Percentiles rank a stretch among this genome's conserved stretches.
Conservation (phyloP, 2,113 vertebrate genomes). For the Mungos mungo region DNA sequence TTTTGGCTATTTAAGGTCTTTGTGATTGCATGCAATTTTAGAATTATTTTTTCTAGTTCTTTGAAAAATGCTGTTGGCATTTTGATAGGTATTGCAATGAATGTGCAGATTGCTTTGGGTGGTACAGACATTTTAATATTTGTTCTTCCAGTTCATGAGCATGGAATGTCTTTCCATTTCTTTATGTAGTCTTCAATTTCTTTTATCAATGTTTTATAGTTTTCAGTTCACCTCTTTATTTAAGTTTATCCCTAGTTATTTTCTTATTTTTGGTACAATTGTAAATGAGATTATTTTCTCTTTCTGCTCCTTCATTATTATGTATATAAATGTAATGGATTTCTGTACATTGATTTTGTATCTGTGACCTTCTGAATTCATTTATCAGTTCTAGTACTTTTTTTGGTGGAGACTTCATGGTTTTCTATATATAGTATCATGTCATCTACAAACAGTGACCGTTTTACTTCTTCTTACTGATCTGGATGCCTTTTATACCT, state of each 20-base stretch:
- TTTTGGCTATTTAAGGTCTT: background rate
- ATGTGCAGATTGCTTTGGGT: background rate
- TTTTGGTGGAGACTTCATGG: background rate
- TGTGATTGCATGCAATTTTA: background rate
- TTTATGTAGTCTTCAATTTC: background rate
- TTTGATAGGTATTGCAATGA: background rate
- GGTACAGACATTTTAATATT: background rate
- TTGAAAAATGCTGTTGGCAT: background rate
- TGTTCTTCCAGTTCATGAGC: background rate
- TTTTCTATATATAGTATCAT: background rate
- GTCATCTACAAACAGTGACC: background rate
- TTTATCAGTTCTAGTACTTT: background rate
- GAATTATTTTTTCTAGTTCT: background rate
- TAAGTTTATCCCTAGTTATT: background rate
- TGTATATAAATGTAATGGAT: background rate
- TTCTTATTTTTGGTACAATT: background rate
- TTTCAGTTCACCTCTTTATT: background rate
- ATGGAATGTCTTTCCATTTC: background rate
- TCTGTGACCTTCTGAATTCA: background rate
- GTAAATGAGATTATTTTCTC: background rate
- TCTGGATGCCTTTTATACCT: background rate
- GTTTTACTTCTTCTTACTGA: background rate
- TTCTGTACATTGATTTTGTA: background rate
- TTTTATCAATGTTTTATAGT: background rate
- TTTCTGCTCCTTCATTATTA: background rate